Evolutionary conservation across 2,888 invertebrate genomes (phyloP).

Genomic region (Sinohyriopsis cumingii): DNA sequence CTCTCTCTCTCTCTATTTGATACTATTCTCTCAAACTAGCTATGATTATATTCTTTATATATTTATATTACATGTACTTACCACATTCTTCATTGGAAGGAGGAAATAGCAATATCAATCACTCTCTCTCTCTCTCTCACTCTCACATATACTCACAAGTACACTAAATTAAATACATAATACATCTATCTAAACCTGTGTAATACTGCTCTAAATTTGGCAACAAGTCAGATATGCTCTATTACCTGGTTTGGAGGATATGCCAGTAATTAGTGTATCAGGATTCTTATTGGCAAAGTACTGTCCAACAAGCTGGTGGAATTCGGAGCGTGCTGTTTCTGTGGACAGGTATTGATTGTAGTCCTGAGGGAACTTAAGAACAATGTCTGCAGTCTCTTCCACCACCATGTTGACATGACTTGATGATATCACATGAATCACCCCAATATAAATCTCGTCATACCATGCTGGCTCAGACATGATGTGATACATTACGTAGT

Average conservation of each 20-base stretch:
- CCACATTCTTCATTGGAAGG: no score
- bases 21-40: no score
- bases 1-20: no score
- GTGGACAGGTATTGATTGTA: slow-evolving; percentile 23
- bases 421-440: slow-evolving; percentile 20
- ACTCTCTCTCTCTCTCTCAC: neutral
- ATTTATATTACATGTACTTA: no score
- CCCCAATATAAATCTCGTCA: slow-evolving; percentile 20
- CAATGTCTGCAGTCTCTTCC: slow-evolving; percentile 21
- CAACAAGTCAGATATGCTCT: no score
- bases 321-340: slow-evolving; percentile 11
- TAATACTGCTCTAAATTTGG: no score
- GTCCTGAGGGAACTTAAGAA: slow-evolving; percentile 31
- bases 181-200: no score
- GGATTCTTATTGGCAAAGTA: slow-evolving; percentile 17
- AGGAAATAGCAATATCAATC: no score
- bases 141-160: no score
- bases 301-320: slow-evolving; percentile 19
- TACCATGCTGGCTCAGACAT: slow-evolving; percentile 37
- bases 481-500: slow-evolving; percentile 28
- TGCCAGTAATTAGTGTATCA: neutral
- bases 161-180: no score
- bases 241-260: no score
- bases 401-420: slow-evolving; percentile 15
- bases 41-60: no score